A percentile compares a stretch with the other conserved stretches of the same genome.
Conservation (phyloP, 1,140 invertebrate species). For the Cyclargus thomasi region DNA sequence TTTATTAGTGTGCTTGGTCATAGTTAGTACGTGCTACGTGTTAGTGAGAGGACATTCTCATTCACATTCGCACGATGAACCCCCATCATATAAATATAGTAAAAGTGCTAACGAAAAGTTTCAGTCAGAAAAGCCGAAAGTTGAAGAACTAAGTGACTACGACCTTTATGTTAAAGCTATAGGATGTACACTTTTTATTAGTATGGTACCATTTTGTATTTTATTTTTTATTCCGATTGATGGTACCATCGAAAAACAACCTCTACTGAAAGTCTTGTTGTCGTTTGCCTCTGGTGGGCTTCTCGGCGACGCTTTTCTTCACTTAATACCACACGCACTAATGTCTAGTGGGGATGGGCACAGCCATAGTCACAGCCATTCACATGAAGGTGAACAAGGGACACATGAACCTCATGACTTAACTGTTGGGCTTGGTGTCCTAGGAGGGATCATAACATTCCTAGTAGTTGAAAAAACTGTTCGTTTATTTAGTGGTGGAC, state of each 20-base stretch:
- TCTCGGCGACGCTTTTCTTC: constrained; percentile 96
- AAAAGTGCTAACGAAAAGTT: constrained; percentile 79
- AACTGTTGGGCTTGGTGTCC: constrained; percentile 91
- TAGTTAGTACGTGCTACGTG: constrained; percentile 33
- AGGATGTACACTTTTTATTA: constrained; percentile 93
- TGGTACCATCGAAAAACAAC: constrained; percentile 88
- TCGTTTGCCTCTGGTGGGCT: constrained; percentile 97
- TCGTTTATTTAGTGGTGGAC: constrained; percentile 88
- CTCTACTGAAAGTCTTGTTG: constrained; percentile 90
- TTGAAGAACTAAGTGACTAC: constrained; percentile 57
- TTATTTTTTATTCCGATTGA: constrained; percentile 95
- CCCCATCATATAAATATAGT: constrained; percentile 85
- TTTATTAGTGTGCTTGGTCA: constrained; percentile 34
- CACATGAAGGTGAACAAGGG: constrained; percentile 63
- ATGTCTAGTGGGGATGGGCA: constrained; percentile 74
- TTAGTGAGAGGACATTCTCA: constrained; percentile 50
- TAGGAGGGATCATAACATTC: constrained; percentile 94
- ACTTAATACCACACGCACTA: constrained; percentile 96
- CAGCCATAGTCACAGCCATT: constrained; percentile 78
- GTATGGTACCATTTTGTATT: constrained; percentile 94
- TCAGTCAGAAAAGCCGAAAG: constrained; percentile 29
- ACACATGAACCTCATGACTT: constrained; percentile 82
- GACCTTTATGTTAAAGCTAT: constrained; percentile 88
- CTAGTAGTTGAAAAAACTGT: constrained; percentile 95
- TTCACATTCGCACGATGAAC: constrained; percentile 71